Evolutionary conservation across 2,888 invertebrate genomes (phyloP).

Genomic region (Caenorhabditis macrosperma): DNA sequence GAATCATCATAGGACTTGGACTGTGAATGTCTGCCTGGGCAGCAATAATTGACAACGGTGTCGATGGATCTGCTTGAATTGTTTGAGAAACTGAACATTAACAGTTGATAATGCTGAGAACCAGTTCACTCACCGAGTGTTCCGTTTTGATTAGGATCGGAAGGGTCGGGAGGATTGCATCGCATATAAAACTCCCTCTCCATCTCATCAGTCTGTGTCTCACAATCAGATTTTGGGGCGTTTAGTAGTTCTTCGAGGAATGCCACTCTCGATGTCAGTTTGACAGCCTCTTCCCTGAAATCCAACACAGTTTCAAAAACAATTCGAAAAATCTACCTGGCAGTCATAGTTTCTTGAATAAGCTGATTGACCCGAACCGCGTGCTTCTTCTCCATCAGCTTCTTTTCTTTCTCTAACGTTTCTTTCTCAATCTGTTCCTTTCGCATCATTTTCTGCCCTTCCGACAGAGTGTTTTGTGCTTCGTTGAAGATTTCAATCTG

Average conservation of each 20-base stretch:
- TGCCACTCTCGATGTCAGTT: constrained; percentile 60
- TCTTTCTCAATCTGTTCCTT: constrained; percentile 58
- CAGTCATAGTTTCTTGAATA: constrained; percentile 75
- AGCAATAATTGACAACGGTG: constrained; percentile 59
- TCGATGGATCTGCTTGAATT: constrained; percentile 53
- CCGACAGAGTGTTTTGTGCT: constrained; percentile 57
- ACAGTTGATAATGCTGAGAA: neutral
- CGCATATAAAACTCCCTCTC: constrained; percentile 38
- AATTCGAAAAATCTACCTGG: constrained; percentile 58
- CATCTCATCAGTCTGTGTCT: constrained; percentile 53
- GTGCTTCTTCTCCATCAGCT: constrained; percentile 73
- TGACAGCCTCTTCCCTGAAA: constrained; percentile 71
- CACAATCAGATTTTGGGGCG: constrained; percentile 27
- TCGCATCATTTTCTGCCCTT: constrained; percentile 64
- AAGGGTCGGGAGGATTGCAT: constrained; percentile 58
- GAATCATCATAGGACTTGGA: constrained; percentile 55
- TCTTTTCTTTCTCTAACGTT: constrained; percentile 71
- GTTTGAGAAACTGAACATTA: constrained; percentile 55
- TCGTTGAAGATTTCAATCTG: constrained; percentile 70
- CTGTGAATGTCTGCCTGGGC: constrained; percentile 37
- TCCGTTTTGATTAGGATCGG: constrained; percentile 59
- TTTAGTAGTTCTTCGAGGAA: constrained; percentile 61
- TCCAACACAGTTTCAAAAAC: neutral
- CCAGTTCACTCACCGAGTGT: constrained; percentile 28
- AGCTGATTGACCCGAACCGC: constrained; percentile 77